These are phyloP conservation scores for Philopedon plagiatum DNA, from an alignment of 2,888 invertebrate species.

Conservation along the genomic window DNA sequence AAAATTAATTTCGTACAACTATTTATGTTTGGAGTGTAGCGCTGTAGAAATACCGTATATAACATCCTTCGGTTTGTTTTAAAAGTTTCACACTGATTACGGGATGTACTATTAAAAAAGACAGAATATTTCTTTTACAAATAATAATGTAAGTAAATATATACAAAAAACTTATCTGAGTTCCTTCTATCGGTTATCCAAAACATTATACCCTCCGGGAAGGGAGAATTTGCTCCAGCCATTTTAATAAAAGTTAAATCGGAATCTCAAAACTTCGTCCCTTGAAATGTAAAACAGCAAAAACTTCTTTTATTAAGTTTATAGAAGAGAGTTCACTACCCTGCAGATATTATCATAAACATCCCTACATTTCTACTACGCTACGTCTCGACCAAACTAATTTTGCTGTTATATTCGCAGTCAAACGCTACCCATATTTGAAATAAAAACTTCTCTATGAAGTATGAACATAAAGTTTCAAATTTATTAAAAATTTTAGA, in stretches of 20 bases:
- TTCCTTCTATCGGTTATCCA: not conserved
- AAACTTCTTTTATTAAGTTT: slow-evolving; percentile 23
- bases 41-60: too few relatives aligned
- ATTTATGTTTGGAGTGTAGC: too few relatives aligned
- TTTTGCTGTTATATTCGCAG: not conserved
- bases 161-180: not conserved
- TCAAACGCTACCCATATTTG: not conserved
- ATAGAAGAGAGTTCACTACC: slow-evolving; percentile 17
- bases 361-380: not conserved
- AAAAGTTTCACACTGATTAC: too few relatives aligned
- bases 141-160: too few relatives aligned
- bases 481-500: too few relatives aligned
- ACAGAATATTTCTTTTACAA: too few relatives aligned
- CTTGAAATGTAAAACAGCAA: slow-evolving; percentile 15
- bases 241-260: slow-evolving; percentile 24
- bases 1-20: too few relatives aligned
- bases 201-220: slow-evolving; percentile 5
- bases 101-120: too few relatives aligned
- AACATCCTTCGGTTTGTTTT: too few relatives aligned
- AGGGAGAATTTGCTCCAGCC: not conserved
- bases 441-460: not conserved
- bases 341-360: slow-evolving; percentile 12
- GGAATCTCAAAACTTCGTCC: slow-evolving; percentile 8
- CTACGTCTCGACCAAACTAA: not conserved
- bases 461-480: too few relatives aligned